Conservation (phyloP, 2,113 vertebrate species). For the Rissa tridactyla region DNA sequence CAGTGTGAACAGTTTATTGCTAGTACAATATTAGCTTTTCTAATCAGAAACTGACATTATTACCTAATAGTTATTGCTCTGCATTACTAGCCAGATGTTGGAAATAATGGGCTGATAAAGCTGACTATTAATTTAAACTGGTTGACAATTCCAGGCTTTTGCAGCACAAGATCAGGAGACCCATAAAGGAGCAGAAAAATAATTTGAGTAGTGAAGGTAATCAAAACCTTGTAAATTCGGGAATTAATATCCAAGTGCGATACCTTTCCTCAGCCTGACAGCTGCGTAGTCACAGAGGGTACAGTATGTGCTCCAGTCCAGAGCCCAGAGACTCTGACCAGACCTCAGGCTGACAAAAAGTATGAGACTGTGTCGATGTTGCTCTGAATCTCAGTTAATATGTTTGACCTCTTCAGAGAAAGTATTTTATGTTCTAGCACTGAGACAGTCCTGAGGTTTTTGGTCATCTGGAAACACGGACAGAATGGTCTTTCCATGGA, state of each 20-base stretch:
- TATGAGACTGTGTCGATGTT: not conserved
- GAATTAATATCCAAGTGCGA: not conserved
- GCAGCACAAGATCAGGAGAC: constrained; percentile 16
- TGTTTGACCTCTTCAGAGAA: not conserved
- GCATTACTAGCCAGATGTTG: constrained; percentile 64
- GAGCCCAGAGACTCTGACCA: not conserved
- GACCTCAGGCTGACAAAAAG: not conserved
- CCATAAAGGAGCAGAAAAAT: constrained; percentile 44
- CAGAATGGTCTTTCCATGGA: not conserved
- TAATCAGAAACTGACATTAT: constrained; percentile 62
- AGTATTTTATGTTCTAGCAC: not conserved
- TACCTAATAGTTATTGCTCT: constrained; percentile 61
- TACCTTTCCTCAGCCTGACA: not conserved
- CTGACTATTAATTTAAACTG: constrained; percentile 63
- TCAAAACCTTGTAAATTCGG: not conserved
- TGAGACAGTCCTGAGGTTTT: not conserved
- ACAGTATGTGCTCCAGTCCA: rapidly evolving
- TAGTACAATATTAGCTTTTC: constrained; percentile 62
- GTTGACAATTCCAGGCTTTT: constrained; percentile 56
- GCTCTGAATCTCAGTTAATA: not conserved
- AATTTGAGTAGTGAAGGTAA: constrained; percentile 30
- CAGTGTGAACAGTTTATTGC: constrained; percentile 40
- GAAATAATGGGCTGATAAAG: constrained; percentile 71
- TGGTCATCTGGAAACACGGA: not conserved
- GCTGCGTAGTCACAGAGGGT: not conserved